Percentiles rank a stretch among this genome's conserved stretches.
These are phyloP conservation scores for Fissipunctia ypsillon DNA, from an alignment of 2,888 invertebrate genomes.

Conservation along the genomic window DNA sequence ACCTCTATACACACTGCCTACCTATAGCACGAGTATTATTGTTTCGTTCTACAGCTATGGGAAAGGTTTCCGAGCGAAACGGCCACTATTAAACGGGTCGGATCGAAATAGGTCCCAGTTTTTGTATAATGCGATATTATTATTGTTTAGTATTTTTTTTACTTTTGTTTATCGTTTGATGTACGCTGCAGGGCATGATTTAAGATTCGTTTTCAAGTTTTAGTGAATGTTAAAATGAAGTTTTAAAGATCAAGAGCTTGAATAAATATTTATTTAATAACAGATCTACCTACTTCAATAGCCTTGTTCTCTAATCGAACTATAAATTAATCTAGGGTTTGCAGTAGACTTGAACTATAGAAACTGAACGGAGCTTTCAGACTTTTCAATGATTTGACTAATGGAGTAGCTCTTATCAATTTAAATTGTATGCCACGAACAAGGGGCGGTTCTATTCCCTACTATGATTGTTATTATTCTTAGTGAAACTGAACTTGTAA, in stretches of 20 bases:
- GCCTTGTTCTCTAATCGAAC: not conserved
- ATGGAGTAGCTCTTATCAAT: constrained; percentile 17
- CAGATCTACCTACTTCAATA: not conserved
- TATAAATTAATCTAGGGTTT: constrained; percentile 22
- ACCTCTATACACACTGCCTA: constrained; percentile 70
- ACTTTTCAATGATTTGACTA: constrained; percentile 22
- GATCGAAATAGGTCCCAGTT: constrained; percentile 67
- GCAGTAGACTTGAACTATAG: constrained; percentile 2
- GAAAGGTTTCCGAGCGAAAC: constrained; percentile 76
- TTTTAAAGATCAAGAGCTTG: constrained; percentile 7
- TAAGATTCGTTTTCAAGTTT: constrained; percentile 24
- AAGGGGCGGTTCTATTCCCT: not conserved
- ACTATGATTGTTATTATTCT: not conserved
- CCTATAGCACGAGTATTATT: constrained; percentile 68
- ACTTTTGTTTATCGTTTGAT: constrained; percentile 52
- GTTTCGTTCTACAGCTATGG: constrained; percentile 81
- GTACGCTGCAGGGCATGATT: constrained; percentile 47
- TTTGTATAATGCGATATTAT: constrained; percentile 63
- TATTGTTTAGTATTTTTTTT: constrained; percentile 51
- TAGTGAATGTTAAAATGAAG: constrained; percentile 19
- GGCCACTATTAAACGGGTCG: constrained; percentile 67
- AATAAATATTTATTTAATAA: not conserved
- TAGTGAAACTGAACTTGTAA: not conserved
- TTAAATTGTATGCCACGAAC: constrained; percentile 22
- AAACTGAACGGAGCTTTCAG: constrained; percentile 1